Evolutionary conservation across 2,888 invertebrate genomes (phyloP), one percentile per base, ranked within the genome.

Genomic region (Cremastinae sp.): DNA sequence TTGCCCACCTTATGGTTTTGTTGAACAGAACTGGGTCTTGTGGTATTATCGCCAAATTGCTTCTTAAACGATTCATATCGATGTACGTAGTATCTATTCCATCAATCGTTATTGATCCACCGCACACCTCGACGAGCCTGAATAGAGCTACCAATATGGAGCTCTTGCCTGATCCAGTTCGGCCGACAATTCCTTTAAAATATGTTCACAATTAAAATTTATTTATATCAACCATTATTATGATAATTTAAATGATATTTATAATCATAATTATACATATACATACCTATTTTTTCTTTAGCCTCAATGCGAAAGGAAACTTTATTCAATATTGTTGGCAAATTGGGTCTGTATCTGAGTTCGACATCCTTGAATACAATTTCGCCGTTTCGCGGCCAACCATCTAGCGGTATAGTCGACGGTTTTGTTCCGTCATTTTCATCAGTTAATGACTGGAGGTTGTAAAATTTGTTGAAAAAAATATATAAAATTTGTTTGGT

Each of bases 11-110:
- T 22, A 93, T 84, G 18, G 92, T 92, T 45, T 93, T 92, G 28
- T 91, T 91, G 83, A 93, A 93, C 9, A 94, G 87, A 1, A 92
- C 90, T 0, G 93, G 93, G 83, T 93, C 93, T 83, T 93, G 93
- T 5, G 94, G 93, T 75, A 94, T 92, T 49, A 91, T 90, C 9
- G 91, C 90, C 41, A 92, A 81, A 53, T 88, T 87, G 35, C 89
- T 90, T 58, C 93, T 88, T 12, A 94, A 87, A 71, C 90, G 88
- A 47, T 91, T 87, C 12, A 87, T 78, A 14, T 81, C 78, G 8
- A 88, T 70, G 43, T 80, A 81, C 1, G 84, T 80, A 22, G 92
- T 90, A 81, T 93, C 91, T 2, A 91, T 80, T 35, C 88, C 90
- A 78, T 93, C 93, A 51, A 93, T 90, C 28, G 82, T 85, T 53